These are phyloP conservation scores for Pristionchus mayeri DNA, from an alignment of 2,888 invertebrate species.

Conservation along the genomic window DNA sequence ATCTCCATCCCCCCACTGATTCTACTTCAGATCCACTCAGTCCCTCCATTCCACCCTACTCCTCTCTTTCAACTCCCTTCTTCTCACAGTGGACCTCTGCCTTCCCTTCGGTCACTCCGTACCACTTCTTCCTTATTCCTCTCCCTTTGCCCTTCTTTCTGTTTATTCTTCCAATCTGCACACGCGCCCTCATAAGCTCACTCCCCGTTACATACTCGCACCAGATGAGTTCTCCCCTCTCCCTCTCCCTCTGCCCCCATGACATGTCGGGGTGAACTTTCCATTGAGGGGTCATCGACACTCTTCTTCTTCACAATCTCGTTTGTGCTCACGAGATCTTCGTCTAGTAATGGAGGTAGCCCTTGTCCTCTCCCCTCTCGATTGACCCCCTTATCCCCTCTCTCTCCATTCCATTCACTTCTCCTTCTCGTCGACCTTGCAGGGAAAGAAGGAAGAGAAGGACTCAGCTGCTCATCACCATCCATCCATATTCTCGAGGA, in stretches of 20 bases:
- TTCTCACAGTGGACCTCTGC: background rate
- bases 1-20: background rate
- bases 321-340: conserved; percentile 26
- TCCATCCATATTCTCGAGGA: background rate
- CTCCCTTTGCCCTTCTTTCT: conserved; percentile 17
- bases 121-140: conserved; percentile 18
- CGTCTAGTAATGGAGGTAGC: conserved; percentile 24
- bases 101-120: conserved; percentile 25
- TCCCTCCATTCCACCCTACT: background rate
- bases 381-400: conserved; percentile 26
- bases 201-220: background rate
- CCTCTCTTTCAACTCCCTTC: background rate
- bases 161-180: conserved; percentile 29
- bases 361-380: background rate
- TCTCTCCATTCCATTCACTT: conserved; percentile 19
- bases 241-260: background rate
- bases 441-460: no score
- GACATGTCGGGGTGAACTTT: background rate
- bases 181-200: conserved; percentile 2
- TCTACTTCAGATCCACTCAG: background rate
- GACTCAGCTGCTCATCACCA: background rate
- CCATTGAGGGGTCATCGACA: background rate
- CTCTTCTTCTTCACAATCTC: conserved; percentile 12
- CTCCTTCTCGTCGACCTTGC: conserved; percentile 24
- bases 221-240: background rate